Evolutionary conservation across 2,797 vertebrate genomes (phyloP).

Genomic region (Odontamblyopus lacepedii): DNA sequence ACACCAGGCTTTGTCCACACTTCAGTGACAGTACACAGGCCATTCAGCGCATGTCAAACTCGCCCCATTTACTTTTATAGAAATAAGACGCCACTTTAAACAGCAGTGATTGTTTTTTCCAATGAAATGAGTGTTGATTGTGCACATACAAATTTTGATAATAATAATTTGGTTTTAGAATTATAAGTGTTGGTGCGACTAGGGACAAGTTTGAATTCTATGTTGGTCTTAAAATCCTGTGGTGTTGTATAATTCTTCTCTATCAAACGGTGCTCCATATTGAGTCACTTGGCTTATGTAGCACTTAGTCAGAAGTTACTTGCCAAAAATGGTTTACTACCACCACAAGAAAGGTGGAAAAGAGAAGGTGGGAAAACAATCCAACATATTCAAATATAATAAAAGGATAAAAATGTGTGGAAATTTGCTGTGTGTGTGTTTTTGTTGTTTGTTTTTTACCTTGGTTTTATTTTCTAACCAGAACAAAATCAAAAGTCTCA

Average conservation of each 20-base stretch:
- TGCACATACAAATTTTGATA: neutral
- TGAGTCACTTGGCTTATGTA: neutral
- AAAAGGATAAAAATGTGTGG: no score
- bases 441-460: no score
- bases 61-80: conserved; percentile 16
- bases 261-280: neutral
- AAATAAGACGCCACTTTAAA: conserved; percentile 11
- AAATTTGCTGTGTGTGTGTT: no score
- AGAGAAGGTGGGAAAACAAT: no score
- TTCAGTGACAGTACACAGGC: conserved; percentile 29
- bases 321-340: no score
- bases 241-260: neutral
- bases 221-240: neutral
- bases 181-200: neutral
- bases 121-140: neutral
- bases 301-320: no score
- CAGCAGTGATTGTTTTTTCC: neutral
- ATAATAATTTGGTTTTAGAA: no score
- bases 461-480: no score
- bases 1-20: conserved; percentile 4
- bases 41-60: conserved; percentile 20
- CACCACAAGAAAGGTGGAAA: no score
- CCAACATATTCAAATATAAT: no score
- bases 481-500: no score
- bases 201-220: neutral